phyloP scores from a whole-genome alignment of 2,797 vertebrate species.

The Arnoldichthys spilopterus region DNA sequence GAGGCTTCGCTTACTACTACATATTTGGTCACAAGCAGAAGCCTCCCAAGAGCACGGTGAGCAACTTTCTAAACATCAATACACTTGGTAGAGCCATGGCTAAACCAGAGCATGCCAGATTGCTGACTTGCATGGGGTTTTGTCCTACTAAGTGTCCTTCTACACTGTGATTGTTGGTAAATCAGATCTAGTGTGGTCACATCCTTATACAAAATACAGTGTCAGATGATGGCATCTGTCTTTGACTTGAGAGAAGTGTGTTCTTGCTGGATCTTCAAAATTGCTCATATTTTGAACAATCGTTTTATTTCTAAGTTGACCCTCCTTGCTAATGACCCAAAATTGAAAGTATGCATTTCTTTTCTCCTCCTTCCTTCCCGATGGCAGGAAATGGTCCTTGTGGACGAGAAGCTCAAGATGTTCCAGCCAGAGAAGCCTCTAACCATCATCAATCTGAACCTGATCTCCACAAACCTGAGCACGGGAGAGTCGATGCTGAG shows the following conservation, averaged over 20 bases:
- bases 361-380: neutral
- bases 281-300: no score
- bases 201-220: no score
- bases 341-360: neutral
- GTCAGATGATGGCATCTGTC: no score
- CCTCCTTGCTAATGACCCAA: neutral
- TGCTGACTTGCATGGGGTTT: neutral
- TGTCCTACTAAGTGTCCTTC: neutral
- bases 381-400: neutral
- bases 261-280: no score
- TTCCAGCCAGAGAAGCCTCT: conserved; percentile 30
- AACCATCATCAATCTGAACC: conserved; percentile 30
- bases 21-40: conserved; percentile 53
- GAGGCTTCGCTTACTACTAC: conserved; percentile 54
- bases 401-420: neutral
- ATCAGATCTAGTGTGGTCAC: no score
- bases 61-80: neutral
- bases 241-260: no score
- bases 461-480: neutral
- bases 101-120: neutral
- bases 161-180: no score
- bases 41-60: conserved; percentile 55
- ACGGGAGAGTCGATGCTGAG: neutral
- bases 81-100: neutral
- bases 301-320: no score